These are phyloP conservation scores for Crotalus tigris DNA, from an alignment of 2,113 vertebrate genomes.

Conservation along the genomic window DNA sequence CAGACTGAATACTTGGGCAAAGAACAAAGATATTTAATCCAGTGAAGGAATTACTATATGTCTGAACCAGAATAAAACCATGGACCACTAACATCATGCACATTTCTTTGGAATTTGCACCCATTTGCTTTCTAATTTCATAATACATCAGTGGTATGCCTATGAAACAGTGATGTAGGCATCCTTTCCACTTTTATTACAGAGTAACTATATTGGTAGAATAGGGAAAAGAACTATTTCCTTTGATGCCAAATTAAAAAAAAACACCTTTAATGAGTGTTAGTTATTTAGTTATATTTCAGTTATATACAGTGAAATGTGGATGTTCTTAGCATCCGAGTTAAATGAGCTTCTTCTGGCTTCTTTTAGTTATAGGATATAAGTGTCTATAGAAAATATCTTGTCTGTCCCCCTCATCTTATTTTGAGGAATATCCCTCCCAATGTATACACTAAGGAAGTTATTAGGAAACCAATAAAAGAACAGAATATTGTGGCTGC, in stretches of 20 bases:
- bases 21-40: not conserved
- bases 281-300: not conserved
- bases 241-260: conserved; percentile 35
- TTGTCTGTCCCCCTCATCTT: conserved; percentile 16
- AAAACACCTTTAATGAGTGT: conserved; percentile 55
- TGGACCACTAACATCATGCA: not conserved
- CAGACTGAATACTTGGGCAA: not conserved
- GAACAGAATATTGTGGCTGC: not conserved
- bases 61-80: not conserved
- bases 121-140: not conserved
- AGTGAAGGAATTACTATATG: not conserved
- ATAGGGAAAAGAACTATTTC: conserved; percentile 24
- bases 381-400: conserved; percentile 39
- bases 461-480: not conserved
- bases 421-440: conserved; percentile 14
- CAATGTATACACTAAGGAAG: not conserved
- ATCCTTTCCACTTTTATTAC: conserved; percentile 3
- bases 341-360: conserved; percentile 42
- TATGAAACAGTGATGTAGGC: conserved; percentile 1
- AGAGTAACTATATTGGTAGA: conserved; percentile 17
- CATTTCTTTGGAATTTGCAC: not conserved
- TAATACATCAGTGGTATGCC: not conserved
- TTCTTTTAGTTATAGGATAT: conserved; percentile 44
- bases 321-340: conserved; percentile 38
- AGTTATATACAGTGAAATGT: conserved; percentile 35